Conservation (phyloP, 2,888 invertebrate genomes). For the Phalera bucephala region DNA sequence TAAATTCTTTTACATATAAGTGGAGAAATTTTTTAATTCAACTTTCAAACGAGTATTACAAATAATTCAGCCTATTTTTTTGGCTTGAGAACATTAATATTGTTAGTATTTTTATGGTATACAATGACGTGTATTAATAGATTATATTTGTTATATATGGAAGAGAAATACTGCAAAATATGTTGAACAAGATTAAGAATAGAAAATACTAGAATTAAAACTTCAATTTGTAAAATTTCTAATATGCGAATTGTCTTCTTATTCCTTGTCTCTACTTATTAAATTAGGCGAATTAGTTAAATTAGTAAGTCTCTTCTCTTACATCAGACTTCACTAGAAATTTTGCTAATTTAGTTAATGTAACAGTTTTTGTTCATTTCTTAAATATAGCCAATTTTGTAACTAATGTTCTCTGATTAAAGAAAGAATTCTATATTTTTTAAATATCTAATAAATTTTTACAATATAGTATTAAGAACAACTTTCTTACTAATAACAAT, state of each 20-base stretch:
- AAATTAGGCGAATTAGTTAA: constrained; percentile 13
- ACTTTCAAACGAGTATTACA: neutral
- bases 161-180: neutral
- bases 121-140: neutral
- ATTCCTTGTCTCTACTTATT: constrained; percentile 7
- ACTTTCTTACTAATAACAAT: no score
- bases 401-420: constrained; percentile 3
- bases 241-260: constrained; percentile 6
- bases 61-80: neutral
- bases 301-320: constrained; percentile 27
- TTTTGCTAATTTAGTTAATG: constrained; percentile 12
- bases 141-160: neutral
- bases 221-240: neutral
- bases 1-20: neutral
- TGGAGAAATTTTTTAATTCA: neutral
- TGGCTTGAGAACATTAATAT: neutral
- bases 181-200: neutral
- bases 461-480: no score
- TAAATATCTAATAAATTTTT: no score
- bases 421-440: no score
- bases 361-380: constrained; percentile 10
- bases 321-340: constrained; percentile 6
- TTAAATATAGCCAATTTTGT: constrained; percentile 5
- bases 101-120: neutral
- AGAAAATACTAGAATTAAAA: no score